Evolutionary conservation across 2,113 vertebrate species (phyloP).

Genomic region (Ptilonorhynchus violaceus): DNA sequence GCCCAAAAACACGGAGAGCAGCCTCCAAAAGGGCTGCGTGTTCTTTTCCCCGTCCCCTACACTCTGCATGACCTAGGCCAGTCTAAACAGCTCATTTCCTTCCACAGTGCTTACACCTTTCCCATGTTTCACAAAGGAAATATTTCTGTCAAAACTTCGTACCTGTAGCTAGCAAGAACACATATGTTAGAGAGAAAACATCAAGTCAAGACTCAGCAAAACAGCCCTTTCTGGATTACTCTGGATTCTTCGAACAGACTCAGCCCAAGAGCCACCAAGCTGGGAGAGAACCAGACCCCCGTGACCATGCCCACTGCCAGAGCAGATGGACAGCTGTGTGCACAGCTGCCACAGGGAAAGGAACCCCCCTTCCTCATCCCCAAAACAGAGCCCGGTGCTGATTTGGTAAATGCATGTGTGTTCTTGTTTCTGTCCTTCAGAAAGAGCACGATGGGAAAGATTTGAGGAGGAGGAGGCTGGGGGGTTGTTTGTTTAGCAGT

Average conservation of each 20-base stretch:
- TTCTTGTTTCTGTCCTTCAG: not conserved
- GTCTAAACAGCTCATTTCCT: not conserved
- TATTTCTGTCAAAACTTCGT: not conserved
- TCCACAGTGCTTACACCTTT: not conserved
- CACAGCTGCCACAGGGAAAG: not conserved
- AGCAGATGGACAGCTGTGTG: not conserved
- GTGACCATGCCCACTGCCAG: accelerated
- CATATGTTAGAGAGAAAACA: not conserved
- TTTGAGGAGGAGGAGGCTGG: not conserved
- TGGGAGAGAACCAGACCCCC: not conserved
- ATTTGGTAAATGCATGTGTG: not conserved
- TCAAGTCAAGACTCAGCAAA: not conserved
- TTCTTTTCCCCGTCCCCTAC: not conserved
- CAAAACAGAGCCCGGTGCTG: not conserved
- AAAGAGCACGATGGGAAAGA: not conserved
- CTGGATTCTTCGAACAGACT: not conserved
- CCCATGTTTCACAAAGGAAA: not conserved
- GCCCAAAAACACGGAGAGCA: not conserved
- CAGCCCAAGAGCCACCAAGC: accelerated
- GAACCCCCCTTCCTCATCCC: not conserved
- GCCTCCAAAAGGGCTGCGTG: not conserved
- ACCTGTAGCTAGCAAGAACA: not conserved
- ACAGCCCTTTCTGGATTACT: not conserved
- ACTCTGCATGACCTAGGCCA: not conserved
- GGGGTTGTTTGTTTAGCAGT: not conserved